Evolutionary conservation across 2,888 invertebrate species (phyloP), one percentile per base, ranked within the genome.

Genomic region (Cryptocephalus moraei): DNA sequence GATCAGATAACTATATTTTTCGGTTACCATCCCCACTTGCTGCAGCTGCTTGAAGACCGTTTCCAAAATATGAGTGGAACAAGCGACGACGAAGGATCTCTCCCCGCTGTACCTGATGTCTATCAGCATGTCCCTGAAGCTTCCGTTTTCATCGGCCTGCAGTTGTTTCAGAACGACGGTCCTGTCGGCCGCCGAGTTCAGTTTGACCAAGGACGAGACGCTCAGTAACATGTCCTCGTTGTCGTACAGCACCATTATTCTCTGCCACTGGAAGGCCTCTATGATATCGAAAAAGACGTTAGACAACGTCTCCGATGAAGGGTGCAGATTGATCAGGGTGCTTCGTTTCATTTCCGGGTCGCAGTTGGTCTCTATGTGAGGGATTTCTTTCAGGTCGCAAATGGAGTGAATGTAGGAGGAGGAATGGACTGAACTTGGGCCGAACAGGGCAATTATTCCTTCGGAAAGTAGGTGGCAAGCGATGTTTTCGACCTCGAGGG

Each of bases 171-270:
- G 59, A 0, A 76, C 81, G 36, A 82, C 66, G 33, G 41, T 54
- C 32, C 49, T 40, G 12, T 50, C 54, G 11, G 72, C 75, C 0
- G 32, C 9, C 2, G 32, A 67, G 41, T 67, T 66, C 9, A 68
- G 65, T 42, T 67, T 66, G 31, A 76, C 69, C 42, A 74, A 65
- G 74, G 39, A 77, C 61, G 44, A 77, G 62, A 45, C 75, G 74
- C 55, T 73, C 73, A 31, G 77, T 43, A 81, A 64, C 48, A 77
- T 75, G 42, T 79, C 76, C 55, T 76, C 74, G 56, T 75, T 71
- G 56, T 82, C 79, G 68, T 93, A 95, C 49, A 95, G 75, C 55
- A 95, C 79, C 11, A 90, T 88, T 63, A 91, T 91, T 32, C 79
- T 78, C 51, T 80, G 79, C 94, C 94, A 95, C 39, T 80, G 79